A percentile compares a stretch with the other conserved stretches of the same genome.
These are phyloP conservation scores for Dicrostonyx torquatus DNA, from an alignment of 2,797 vertebrate genomes.

Conservation along the genomic window DNA sequence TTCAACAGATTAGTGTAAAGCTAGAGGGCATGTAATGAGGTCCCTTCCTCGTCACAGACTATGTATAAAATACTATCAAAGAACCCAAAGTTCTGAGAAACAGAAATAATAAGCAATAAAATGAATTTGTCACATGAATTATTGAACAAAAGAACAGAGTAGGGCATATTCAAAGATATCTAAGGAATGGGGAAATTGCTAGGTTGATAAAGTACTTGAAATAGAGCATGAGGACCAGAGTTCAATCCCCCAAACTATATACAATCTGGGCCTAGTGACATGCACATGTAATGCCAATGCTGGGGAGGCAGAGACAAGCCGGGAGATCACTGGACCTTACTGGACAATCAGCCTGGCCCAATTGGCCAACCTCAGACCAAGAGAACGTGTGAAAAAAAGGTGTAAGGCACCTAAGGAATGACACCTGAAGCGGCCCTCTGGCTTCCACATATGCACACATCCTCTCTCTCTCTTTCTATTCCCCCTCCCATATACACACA, in stretches of 20 bases:
- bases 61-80: slow-evolving; percentile 7
- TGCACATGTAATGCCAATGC: neutral
- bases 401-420: neutral
- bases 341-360: neutral
- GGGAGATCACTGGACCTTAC: neutral
- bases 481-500: neutral
- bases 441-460: neutral
- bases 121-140: neutral
- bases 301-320: neutral
- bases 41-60: neutral
- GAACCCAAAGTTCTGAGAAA: slow-evolving; percentile 32
- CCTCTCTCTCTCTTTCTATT: neutral
- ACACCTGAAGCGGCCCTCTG: neutral
- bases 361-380: neutral
- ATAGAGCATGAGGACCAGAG: neutral
- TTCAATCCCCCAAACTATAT: neutral
- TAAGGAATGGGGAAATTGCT: neutral
- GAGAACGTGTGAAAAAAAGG: too few relatives aligned
- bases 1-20: neutral
- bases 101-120: neutral
- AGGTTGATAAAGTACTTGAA: neutral
- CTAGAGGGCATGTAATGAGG: neutral
- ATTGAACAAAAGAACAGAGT: neutral
- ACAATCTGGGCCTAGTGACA: neutral
- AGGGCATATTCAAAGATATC: neutral